Evolutionary conservation across 2,797 vertebrate genomes (phyloP).

Genomic region (Diceros bicornis): DNA sequence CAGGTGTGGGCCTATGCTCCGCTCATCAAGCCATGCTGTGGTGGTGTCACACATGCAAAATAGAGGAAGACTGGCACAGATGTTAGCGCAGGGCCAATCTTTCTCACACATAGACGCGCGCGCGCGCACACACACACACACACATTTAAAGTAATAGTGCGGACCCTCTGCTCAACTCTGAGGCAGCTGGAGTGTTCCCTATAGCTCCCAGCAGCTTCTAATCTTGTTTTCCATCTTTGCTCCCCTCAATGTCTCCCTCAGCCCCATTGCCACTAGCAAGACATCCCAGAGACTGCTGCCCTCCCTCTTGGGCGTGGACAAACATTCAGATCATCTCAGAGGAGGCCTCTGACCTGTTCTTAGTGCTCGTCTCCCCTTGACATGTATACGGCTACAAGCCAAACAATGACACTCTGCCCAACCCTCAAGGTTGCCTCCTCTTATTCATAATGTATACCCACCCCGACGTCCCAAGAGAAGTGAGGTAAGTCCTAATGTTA

Average conservation of each 20-base stretch:
- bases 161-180: background rate
- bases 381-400: background rate
- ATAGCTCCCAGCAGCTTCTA: background rate
- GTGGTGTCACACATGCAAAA: too few species aligned
- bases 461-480: background rate
- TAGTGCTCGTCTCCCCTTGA: accelerated
- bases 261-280: background rate
- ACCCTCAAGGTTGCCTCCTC: accelerated
- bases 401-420: background rate
- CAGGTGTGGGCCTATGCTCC: too few species aligned
- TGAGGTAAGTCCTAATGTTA: background rate
- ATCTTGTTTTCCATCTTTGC: background rate
- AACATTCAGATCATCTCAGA: background rate
- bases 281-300: accelerated
- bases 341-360: background rate
- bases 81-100: too few species aligned
- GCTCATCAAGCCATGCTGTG: too few species aligned
- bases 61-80: too few species aligned
- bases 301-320: too few species aligned
- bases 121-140: too few species aligned
- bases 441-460: background rate
- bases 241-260: too few species aligned
- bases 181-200: background rate
- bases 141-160: too few species aligned
- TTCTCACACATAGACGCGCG: too few species aligned